A percentile compares a stretch with the other conserved stretches of the same genome.
Evolutionary conservation across 2,797 vertebrate genomes (phyloP).

Genomic region (Nannoperca australis): DNA sequence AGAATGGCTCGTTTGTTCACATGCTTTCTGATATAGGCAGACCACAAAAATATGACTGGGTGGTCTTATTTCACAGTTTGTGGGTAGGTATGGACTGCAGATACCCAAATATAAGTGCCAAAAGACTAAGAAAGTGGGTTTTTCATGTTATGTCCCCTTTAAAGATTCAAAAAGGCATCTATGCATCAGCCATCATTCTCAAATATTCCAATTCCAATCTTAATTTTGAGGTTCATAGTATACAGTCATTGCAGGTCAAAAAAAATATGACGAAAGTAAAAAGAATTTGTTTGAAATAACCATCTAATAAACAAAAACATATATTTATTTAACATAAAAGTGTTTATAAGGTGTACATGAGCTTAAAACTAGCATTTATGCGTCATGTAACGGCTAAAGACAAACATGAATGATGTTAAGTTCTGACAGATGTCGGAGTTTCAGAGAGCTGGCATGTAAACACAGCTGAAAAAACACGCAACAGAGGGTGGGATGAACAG

Average conservation of each 20-base stretch:
- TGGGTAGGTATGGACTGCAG: no score
- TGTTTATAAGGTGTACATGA: conserved; percentile 1
- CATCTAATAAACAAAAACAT: background rate
- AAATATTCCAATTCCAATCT: background rate
- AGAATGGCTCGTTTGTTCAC: no score
- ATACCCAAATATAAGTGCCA: no score
- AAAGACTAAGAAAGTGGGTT: no score
- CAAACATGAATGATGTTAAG: conserved; percentile 42
- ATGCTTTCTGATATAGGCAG: no score
- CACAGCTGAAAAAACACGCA: conserved; percentile 81
- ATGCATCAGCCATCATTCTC: background rate
- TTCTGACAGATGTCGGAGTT: conserved; percentile 66
- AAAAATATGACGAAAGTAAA: background rate
- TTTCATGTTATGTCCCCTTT: no score
- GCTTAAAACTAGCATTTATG: conserved; percentile 10
- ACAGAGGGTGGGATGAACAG: conserved; percentile 40
- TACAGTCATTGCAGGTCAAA: background rate
- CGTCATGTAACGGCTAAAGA: background rate
- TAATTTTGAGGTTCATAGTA: background rate
- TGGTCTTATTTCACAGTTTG: no score
- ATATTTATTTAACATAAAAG: conserved; percentile 5
- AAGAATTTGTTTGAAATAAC: background rate
- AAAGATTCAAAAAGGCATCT: background rate
- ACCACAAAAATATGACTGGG: no score
- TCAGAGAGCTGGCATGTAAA: conserved; percentile 68